Evolutionary conservation across 2,888 invertebrate species (phyloP).

Genomic region (Amblyjoppa fuscipennis): DNA sequence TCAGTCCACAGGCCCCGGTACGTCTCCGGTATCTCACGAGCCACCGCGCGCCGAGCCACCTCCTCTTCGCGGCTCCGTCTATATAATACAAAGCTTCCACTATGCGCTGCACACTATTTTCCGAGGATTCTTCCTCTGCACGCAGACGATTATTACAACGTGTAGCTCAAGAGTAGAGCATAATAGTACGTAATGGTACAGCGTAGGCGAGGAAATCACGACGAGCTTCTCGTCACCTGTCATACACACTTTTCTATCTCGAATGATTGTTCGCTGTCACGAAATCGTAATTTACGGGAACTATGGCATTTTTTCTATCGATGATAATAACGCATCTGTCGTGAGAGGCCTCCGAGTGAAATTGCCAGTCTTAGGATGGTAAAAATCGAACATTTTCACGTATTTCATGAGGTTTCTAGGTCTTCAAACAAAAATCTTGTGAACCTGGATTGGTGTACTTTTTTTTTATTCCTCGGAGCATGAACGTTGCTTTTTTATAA

Average conservation of each 20-base stretch:
- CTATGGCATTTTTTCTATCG: not conserved
- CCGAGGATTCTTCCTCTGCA: constrained; percentile 7
- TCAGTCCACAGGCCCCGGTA: constrained; percentile 60
- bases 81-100: constrained; percentile 9
- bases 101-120: constrained; percentile 15
- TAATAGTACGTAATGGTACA: constrained; percentile 6
- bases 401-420: not conserved
- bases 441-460: not conserved
- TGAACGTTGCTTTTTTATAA: not conserved
- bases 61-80: constrained; percentile 37
- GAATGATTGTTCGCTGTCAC: constrained; percentile 48
- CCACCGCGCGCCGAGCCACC: constrained; percentile 30
- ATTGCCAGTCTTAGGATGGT: not conserved
- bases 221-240: constrained; percentile 40
- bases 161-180: not conserved
- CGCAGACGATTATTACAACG: not conserved
- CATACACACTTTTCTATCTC: constrained; percentile 1
- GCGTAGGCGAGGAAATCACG: constrained; percentile 27
- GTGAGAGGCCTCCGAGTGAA: not conserved
- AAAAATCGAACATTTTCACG: not conserved
- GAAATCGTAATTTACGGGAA: constrained; percentile 1
- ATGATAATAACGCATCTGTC: not conserved
- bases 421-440: not conserved
- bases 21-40: constrained; percentile 76
- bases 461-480: not conserved